phyloP scores from a whole-genome alignment of 1,140 invertebrate species.

The Scaptomyza pallida region DNA sequence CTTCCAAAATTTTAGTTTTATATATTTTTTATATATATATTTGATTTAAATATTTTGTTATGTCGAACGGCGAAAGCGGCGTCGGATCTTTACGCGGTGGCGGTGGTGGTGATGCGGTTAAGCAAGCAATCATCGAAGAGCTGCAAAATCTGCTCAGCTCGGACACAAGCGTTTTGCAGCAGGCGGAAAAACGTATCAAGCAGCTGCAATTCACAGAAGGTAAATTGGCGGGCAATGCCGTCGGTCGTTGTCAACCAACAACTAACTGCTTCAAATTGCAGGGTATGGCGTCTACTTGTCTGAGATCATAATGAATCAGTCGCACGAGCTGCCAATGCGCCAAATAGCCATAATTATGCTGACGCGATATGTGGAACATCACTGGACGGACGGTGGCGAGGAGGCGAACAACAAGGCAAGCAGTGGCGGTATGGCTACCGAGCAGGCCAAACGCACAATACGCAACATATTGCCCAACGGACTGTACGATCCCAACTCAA shows the following conservation, averaged over 20 bases:
- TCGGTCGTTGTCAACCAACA: not conserved
- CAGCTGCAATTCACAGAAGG: conserved; percentile 83
- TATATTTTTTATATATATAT: conserved; percentile 9
- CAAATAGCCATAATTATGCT: conserved; percentile 90
- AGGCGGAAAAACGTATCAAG: conserved; percentile 73
- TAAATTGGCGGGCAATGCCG: conserved; percentile 61
- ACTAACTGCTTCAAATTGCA: conserved; percentile 43
- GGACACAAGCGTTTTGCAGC: conserved; percentile 62
- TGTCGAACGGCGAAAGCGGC: conserved; percentile 34
- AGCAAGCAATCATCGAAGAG: conserved; percentile 80
- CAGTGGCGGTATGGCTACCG: conserved; percentile 84
- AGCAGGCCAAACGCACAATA: conserved; percentile 87
- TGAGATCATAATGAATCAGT: conserved; percentile 89
- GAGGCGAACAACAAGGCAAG: conserved; percentile 73
- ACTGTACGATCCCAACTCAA: conserved; percentile 89
- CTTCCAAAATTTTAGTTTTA: conserved; percentile 2
- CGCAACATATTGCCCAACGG: conserved; percentile 88
- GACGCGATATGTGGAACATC: conserved; percentile 90
- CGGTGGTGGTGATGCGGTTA: conserved; percentile 73
- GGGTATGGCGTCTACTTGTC: conserved; percentile 91
- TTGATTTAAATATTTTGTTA: conserved; percentile 9
- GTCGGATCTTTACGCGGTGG: conserved; percentile 11
- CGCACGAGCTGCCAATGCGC: conserved; percentile 87
- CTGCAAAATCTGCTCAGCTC: conserved; percentile 79
- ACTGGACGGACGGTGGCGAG: conserved; percentile 87